phyloP scores from a whole-genome alignment of 1,140 invertebrate species.

The Drosophila orena region DNA sequence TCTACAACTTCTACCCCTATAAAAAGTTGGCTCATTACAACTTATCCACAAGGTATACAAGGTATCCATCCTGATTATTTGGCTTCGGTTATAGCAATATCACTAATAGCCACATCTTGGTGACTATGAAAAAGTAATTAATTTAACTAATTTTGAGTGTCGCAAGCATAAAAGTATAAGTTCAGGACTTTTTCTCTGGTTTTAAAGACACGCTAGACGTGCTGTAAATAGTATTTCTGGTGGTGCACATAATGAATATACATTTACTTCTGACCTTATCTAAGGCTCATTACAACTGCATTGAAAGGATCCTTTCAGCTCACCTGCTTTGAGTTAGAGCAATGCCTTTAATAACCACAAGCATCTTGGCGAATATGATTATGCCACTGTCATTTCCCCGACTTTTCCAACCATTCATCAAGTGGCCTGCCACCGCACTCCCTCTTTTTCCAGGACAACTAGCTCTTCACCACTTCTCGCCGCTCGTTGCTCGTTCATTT shows the following conservation, averaged over 20 bases:
- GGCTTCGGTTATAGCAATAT: no score
- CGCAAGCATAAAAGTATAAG: not conserved
- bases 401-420: not conserved
- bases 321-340: slow-evolving; percentile 4
- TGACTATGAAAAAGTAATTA: no score
- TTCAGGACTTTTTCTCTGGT: not conserved
- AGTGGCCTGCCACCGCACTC: not conserved
- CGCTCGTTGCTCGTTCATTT: slow-evolving; percentile 55
- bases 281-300: slow-evolving; percentile 9
- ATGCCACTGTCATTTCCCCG: slow-evolving; percentile 5
- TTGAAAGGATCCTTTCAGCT: slow-evolving; percentile 7
- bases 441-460: not conserved
- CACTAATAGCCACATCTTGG: no score
- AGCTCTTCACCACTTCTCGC: not conserved
- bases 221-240: not conserved
- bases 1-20: no score
- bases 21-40: no score
- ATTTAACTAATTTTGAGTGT: no score
- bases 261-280: slow-evolving; percentile 6
- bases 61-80: no score
- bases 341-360: slow-evolving; percentile 2
- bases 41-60: no score
- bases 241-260: not conserved
- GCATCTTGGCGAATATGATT: slow-evolving; percentile 11
- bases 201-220: not conserved